Conservation (phyloP, 92 coral and sea anemone genomes). For the Hydrozoanthus gracilis region DNA sequence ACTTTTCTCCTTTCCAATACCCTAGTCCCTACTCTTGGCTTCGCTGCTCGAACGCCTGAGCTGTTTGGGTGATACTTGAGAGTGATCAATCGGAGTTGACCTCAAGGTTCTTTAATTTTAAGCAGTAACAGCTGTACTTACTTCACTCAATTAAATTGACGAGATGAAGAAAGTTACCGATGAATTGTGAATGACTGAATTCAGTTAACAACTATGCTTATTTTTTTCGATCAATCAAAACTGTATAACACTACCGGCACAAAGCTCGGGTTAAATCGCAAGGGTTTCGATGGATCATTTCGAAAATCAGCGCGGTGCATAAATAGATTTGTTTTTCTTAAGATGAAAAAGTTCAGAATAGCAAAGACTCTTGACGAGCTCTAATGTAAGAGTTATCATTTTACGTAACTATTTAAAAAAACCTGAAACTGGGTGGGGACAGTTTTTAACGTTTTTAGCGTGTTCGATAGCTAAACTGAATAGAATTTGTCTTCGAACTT, state of each 20-base stretch:
- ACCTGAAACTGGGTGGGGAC: too few species aligned
- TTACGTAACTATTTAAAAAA: background rate
- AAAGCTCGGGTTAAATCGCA: background rate
- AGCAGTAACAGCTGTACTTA: background rate
- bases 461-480: too few species aligned
- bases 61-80: background rate
- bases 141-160: background rate
- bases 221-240: background rate
- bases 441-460: too few species aligned
- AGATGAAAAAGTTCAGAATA: background rate
- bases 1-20: too few species aligned
- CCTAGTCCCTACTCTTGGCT: too few species aligned
- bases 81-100: background rate
- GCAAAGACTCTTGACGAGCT: background rate
- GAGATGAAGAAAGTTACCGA: background rate
- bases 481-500: too few species aligned
- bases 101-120: background rate
- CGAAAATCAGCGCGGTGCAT: background rate
- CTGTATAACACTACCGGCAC: too few species aligned
- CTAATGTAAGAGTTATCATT: background rate
- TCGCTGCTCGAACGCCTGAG: background rate
- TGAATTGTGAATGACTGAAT: background rate
- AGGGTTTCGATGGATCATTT: background rate
- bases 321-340: background rate
- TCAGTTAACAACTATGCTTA: background rate